These are phyloP conservation scores for Drosophila subsilvestris DNA, from an alignment of 2,888 invertebrate genomes.

Conservation along the genomic window DNA sequence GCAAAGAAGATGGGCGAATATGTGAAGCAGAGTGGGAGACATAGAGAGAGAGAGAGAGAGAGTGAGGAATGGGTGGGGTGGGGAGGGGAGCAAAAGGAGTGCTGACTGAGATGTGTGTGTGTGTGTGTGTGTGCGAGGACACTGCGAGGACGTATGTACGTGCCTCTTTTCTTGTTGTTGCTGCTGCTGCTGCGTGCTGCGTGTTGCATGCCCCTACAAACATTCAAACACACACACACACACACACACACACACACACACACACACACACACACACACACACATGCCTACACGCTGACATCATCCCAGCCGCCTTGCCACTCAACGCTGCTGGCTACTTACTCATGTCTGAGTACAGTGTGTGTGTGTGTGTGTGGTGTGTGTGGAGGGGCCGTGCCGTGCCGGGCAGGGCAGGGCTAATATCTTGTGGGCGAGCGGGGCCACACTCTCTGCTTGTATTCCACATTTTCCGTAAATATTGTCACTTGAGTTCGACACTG, in stretches of 20 bases:
- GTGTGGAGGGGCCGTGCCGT: no score
- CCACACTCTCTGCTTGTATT: conserved; percentile 1
- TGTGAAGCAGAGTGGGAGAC: no score
- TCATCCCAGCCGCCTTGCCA: conserved; percentile 63
- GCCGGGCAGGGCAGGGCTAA: conserved; percentile 5
- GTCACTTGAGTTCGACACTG: conserved; percentile 50
- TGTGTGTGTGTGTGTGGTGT: neutral
- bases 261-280: conserved; percentile 38
- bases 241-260: conserved; percentile 13
- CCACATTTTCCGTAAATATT: conserved; percentile 34
- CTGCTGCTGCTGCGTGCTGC: conserved; percentile 55
- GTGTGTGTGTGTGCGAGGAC: conserved; percentile 61
- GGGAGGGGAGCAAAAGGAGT: conserved; percentile 69
- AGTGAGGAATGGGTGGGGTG: no score
- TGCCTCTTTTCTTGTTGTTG: conserved; percentile 43
- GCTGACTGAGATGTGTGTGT: conserved; percentile 31
- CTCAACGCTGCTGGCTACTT: conserved; percentile 16
- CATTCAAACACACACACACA: conserved; percentile 33
- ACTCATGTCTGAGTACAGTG: conserved; percentile 18
- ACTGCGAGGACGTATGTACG: conserved; percentile 76
- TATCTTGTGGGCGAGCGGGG: conserved; percentile 32
- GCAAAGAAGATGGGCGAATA: neutral
- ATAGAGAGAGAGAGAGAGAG: neutral
- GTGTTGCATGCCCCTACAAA: conserved; percentile 64
- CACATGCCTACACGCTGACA: conserved; percentile 57